Evolutionary conservation across 2,113 vertebrate species (phyloP), one percentile per base, ranked within the genome.

Genomic region (Dipodomys ordii): DNA sequence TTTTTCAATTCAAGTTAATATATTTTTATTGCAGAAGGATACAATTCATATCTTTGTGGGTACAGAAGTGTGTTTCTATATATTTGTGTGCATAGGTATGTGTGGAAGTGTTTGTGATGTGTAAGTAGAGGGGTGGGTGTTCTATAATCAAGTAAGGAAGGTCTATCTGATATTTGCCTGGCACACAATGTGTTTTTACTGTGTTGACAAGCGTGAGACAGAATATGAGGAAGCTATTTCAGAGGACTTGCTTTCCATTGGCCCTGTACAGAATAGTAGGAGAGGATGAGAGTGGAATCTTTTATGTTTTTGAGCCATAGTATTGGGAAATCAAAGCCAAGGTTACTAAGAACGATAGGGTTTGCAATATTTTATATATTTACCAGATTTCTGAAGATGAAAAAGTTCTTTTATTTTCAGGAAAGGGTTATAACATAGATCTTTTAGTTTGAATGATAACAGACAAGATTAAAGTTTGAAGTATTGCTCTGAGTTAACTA

Each of bases 401-500:
- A 85, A 18, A 18, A 67, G 6, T 39, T 68, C 18, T 39, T 82
- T 10, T 35, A 35, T 95, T 81, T 92, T 72, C 39, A 73, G 44
- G 9, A 62, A 88, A 90, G 23, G 2, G 7, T n/a, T 87, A 19
- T 94, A 85, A 44, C 6, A 39, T 16, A 32, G 9, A 86, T 83
- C 1, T 72, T 94, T 84, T 93, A 71, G 80, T 88, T 93, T 90
- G 68, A 88, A 80, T 96, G 71, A 12, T 85, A 93, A 67, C 20
- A 90, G 64, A 57, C 18, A 95, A 87, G 49, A 94, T 84, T 94
- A 72, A 87, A 92, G 46, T 83, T 81, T 91, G 83, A 96, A 82
- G 23, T 95, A 91, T 84, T 92, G 25, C 25, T 32, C 23, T 76
- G 60, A 88, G 30, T 95, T 93, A 97, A 83, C 78, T 89, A 88